Evolutionary conservation across 2,113 vertebrate species (phyloP), one percentile per base, ranked within the genome.

Genomic region (Glaucomys volans): DNA sequence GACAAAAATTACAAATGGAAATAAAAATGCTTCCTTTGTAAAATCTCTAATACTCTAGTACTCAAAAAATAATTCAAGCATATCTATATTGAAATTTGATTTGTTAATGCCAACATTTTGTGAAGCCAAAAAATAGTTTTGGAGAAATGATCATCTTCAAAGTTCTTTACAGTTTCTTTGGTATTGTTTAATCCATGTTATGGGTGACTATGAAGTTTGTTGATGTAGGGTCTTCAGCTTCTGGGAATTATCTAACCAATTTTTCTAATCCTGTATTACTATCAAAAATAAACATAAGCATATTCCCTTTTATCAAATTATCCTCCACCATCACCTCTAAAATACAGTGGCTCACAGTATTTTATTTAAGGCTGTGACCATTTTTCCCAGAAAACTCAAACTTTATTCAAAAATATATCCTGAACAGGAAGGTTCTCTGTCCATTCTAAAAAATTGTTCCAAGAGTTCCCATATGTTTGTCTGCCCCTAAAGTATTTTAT

Each of bases 1-100:
- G 42, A 42, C 9, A 93, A 6, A 37, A 94, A 91, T 91, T 94
- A 93, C 24, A 93, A 98, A 67, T 54, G 20, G 35, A 95, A 96
- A 75, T 71, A 35, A 83, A 96, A 86, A 95, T 88, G 40, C 47
- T 80, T 82, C 74, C 35, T 90, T 82, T n/a, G 1, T 89, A 91
- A 82, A 95, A 79, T 89, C 35, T 72, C 40, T 14, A 94, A 52
- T 75, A 40, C 57, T 91, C 54, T 44, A 85, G 17, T 30, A n/a
- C 44, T n/a, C 71, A 3, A 7, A 47, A 88, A 92, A 74, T 18
- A 82, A 89, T 50, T 66, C n/a, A 90, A 82, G 86, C 35, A 67
- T 32, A 90, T 28, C 83, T 93, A 91, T 40, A 71, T 14, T 82
- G 80, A 90, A 87, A 93, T 95, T 30, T 91, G n/a, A 92, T 83